Conservation (phyloP, 2,113 vertebrate species). For the Rhinolophus ferrumequinum region DNA sequence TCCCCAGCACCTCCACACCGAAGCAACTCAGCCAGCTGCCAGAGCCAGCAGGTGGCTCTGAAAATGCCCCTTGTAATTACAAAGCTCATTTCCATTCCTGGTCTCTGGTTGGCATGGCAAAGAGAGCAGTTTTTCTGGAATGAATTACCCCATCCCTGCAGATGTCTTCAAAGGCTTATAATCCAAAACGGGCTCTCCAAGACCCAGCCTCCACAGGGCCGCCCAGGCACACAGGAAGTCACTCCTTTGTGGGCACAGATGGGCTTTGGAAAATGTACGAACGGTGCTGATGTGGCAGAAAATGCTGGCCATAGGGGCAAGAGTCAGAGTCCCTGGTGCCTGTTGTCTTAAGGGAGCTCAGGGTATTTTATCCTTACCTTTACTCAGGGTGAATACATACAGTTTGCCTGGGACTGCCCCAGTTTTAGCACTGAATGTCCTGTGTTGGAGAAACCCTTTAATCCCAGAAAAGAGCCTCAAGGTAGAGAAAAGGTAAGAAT, state of each 20-base stretch:
- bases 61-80: conserved; percentile 77
- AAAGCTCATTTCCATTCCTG: conserved; percentile 81
- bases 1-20: conserved; percentile 16
- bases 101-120: conserved; percentile 80
- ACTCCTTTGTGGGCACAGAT: conserved; percentile 75
- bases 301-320: conserved; percentile 4
- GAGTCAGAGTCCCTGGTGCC: neutral
- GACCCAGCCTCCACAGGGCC: conserved; percentile 69
- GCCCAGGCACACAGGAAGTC: conserved; percentile 76
- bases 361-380: neutral
- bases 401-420: neutral
- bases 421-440: neutral
- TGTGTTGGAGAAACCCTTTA: neutral
- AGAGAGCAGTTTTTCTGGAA: conserved; percentile 76
- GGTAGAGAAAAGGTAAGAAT: neutral
- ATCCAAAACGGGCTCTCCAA: conserved; percentile 73
- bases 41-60: conserved; percentile 78
- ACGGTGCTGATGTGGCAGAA: conserved; percentile 73
- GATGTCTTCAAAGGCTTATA: conserved; percentile 82
- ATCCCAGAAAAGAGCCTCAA: neutral
- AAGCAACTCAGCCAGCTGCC: conserved; percentile 41
- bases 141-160: conserved; percentile 79
- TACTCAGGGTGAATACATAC: neutral
- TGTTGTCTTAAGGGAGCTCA: neutral
- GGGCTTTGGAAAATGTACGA: conserved; percentile 70